phyloP scores from a whole-genome alignment of 2,888 invertebrate genomes.

The Tolmerus cingulatus region DNA sequence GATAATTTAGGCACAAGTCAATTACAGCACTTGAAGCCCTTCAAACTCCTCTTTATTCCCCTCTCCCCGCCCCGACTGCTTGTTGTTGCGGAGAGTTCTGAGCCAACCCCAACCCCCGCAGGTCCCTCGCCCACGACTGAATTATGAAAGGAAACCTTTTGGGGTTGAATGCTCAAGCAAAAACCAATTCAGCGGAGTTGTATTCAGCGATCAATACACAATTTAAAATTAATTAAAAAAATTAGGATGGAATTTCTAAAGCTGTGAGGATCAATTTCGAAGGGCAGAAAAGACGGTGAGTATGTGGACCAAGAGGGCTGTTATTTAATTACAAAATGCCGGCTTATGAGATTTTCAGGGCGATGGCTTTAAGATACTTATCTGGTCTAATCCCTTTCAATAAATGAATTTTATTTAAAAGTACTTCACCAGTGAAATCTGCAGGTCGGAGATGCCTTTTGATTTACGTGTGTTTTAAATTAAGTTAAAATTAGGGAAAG shows the following conservation, averaged over 20 bases:
- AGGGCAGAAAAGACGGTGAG: background rate
- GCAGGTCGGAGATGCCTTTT: background rate
- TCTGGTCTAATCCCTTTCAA: background rate
- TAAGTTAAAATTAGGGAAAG: too few relatives aligned
- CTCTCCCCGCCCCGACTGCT: background rate
- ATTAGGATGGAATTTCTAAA: background rate
- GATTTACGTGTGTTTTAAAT: background rate
- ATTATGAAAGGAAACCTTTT: slow-evolving; percentile 26
- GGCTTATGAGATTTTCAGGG: background rate
- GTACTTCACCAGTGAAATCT: background rate
- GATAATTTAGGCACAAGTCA: slow-evolving; percentile 31
- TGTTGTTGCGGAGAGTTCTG: background rate
- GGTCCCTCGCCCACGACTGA: background rate
- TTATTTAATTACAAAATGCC: background rate
- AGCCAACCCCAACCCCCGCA: background rate
- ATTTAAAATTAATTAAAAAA: slow-evolving; percentile 26
- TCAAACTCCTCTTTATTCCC: slow-evolving; percentile 1
- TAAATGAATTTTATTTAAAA: background rate
- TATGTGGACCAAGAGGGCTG: background rate
- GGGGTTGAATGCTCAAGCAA: slow-evolving; percentile 13
- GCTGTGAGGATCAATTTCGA: background rate
- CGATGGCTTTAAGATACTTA: background rate
- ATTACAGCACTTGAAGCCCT: slow-evolving; percentile 26
- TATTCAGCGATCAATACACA: slow-evolving; percentile 6
- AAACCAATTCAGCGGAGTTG: slow-evolving; percentile 9